Conservation (phyloP, 2,113 vertebrate genomes). For the Aptenodytes patagonicus region DNA sequence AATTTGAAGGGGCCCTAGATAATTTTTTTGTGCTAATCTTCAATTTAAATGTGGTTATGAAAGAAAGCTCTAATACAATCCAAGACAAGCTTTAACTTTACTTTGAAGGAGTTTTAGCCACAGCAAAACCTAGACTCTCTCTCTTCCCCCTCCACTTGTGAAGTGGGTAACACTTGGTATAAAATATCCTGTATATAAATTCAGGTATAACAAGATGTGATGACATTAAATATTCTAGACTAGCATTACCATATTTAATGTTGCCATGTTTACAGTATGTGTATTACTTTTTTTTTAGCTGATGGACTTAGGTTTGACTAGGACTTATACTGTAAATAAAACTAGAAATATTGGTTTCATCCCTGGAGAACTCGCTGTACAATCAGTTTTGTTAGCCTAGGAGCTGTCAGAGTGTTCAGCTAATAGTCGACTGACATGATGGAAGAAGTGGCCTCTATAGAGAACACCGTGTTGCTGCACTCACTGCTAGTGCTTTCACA, state of each 20-base stretch:
- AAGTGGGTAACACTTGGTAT: conserved; percentile 72
- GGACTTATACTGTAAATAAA: conserved; percentile 75
- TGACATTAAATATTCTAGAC: conserved; percentile 76
- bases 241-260: conserved; percentile 77
- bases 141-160: conserved; percentile 43
- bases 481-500: not conserved
- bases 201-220: conserved; percentile 76
- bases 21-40: conserved; percentile 73
- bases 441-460: conserved; percentile 31
- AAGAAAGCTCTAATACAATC: conserved; percentile 68
- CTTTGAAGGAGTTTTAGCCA: conserved; percentile 74
- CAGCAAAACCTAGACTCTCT: conserved; percentile 61
- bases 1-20: conserved; percentile 72
- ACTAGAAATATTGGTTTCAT: conserved; percentile 57
- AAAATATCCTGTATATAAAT: conserved; percentile 72
- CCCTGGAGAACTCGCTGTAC: conserved; percentile 67
- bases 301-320: conserved; percentile 73
- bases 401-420: conserved; percentile 44
- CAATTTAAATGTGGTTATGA: conserved; percentile 62
- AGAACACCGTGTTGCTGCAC: conserved; percentile 18
- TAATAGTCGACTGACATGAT: not conserved
- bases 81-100: conserved; percentile 85
- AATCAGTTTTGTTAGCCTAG: conserved; percentile 48
- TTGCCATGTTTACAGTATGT: conserved; percentile 79
- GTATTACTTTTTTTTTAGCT: conserved; percentile 69